Evolutionary conservation across 1,140 invertebrate species (phyloP).

Genomic region (Drosophila ohnishii): DNA sequence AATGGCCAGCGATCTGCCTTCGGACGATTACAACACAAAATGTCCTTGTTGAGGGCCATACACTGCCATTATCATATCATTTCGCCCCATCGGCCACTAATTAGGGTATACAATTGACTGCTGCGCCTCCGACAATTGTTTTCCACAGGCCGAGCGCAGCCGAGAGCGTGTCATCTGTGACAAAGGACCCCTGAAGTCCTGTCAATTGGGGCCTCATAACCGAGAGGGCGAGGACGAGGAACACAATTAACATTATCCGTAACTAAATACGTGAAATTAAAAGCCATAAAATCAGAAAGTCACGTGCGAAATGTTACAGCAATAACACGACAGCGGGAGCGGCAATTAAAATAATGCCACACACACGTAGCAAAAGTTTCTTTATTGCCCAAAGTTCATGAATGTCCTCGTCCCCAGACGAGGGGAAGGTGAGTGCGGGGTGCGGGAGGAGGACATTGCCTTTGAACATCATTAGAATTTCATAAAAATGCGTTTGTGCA

Average conservation of each 20-base stretch:
- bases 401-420: conserved; percentile 11
- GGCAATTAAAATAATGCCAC: conserved; percentile 80
- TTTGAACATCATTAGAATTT: conserved; percentile 70
- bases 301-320: conserved; percentile 79
- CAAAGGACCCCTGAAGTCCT: conserved; percentile 20
- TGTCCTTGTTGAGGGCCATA: conserved; percentile 16
- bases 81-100: conserved; percentile 26
- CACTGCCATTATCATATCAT: conserved; percentile 9
- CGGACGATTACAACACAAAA: background rate
- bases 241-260: conserved; percentile 79
- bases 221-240: conserved; percentile 17
- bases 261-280: conserved; percentile 81
- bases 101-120: conserved; percentile 29
- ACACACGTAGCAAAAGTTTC: conserved; percentile 60
- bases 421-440: too few species aligned
- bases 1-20: background rate
- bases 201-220: conserved; percentile 27
- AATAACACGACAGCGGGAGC: conserved; percentile 61
- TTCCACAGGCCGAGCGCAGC: background rate
- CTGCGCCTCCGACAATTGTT: conserved; percentile 22
- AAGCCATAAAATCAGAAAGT: conserved; percentile 80
- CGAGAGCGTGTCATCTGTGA: conserved; percentile 11
- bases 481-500: conserved; percentile 62
- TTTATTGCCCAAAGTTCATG: conserved; percentile 69
- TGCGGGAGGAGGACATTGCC: background rate